These are phyloP conservation scores for Cataglyphis livida DNA, from an alignment of 2,888 invertebrate genomes.

Conservation along the genomic window DNA sequence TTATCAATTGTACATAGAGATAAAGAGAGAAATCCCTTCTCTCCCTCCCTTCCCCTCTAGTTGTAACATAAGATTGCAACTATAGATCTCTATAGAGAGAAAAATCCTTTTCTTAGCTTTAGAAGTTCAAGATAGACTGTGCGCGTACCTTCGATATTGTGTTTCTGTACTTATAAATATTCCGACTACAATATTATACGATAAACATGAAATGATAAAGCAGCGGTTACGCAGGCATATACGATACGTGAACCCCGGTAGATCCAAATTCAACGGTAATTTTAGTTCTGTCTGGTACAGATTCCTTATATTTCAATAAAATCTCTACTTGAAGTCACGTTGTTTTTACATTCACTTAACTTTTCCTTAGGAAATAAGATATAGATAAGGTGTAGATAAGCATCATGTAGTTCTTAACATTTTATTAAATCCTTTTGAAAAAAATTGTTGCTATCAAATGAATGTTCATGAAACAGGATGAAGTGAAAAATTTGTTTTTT, in stretches of 20 bases:
- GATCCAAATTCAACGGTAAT: constrained; percentile 86
- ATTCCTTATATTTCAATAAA: constrained; percentile 86
- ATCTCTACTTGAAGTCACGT: constrained; percentile 82
- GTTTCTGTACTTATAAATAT: constrained; percentile 85
- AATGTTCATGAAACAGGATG: not conserved
- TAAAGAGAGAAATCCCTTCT: constrained; percentile 60
- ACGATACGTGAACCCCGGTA: constrained; percentile 85
- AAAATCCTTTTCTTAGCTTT: constrained; percentile 80
- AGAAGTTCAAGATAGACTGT: constrained; percentile 83
- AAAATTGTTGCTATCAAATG: not conserved
- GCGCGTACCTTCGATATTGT: constrained; percentile 84
- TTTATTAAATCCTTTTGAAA: not conserved
- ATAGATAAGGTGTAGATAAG: too few relatives aligned
- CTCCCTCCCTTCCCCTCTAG: constrained; percentile 63
- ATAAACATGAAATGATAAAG: constrained; percentile 75
- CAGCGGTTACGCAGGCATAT: constrained; percentile 81
- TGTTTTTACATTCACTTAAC: constrained; percentile 37
- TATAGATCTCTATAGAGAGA: constrained; percentile 65
- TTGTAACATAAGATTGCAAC: constrained; percentile 77
- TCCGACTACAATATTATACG: constrained; percentile 78
- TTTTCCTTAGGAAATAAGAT: constrained; percentile 51
- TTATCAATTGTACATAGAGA: constrained; percentile 77
- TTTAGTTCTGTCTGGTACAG: constrained; percentile 86
- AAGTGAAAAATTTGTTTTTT: not conserved
- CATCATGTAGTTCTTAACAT: not conserved